Evolutionary conservation across 2,113 vertebrate species (phyloP).

Genomic region (Cranoglanis bouderius): DNA sequence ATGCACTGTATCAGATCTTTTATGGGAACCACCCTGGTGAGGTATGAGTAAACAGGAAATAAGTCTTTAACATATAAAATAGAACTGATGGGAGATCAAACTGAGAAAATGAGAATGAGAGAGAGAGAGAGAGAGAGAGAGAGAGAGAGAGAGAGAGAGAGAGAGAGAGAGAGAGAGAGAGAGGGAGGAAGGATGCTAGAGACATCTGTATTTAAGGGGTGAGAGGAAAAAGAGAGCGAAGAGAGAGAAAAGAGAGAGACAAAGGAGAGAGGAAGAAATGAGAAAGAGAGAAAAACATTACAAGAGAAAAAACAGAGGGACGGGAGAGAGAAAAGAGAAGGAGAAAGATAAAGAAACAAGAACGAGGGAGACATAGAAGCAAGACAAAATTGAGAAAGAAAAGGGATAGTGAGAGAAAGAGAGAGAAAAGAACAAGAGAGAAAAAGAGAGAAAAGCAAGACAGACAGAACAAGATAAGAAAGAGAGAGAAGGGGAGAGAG

Average conservation of each 20-base stretch:
- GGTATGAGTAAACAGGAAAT: slow-evolving; percentile 16
- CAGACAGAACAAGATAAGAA: too few relatives aligned
- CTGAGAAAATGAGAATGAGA: background rate
- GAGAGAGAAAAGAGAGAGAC: background rate
- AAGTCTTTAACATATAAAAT: slow-evolving; percentile 23
- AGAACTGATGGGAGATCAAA: slow-evolving; percentile 19
- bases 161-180: background rate
- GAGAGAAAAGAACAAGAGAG: background rate
- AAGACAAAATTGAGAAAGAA: background rate
- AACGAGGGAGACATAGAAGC: background rate
- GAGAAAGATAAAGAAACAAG: background rate
- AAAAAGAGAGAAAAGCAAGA: too few relatives aligned
- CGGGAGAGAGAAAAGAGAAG: too few relatives aligned
- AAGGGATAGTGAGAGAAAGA: background rate
- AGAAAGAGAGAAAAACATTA: background rate
- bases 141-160: background rate
- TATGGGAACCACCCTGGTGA: slow-evolving; percentile 11
- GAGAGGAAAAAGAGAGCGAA: background rate
- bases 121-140: background rate
- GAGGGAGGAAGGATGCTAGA: background rate
- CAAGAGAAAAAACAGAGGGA: background rate
- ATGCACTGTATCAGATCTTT: slow-evolving; percentile 4
- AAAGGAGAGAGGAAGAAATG: background rate
- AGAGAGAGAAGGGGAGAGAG: background rate
- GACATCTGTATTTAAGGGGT: background rate